Evolutionary conservation across 2,888 invertebrate genomes (phyloP).

Genomic region (Tipula helvola): DNA sequence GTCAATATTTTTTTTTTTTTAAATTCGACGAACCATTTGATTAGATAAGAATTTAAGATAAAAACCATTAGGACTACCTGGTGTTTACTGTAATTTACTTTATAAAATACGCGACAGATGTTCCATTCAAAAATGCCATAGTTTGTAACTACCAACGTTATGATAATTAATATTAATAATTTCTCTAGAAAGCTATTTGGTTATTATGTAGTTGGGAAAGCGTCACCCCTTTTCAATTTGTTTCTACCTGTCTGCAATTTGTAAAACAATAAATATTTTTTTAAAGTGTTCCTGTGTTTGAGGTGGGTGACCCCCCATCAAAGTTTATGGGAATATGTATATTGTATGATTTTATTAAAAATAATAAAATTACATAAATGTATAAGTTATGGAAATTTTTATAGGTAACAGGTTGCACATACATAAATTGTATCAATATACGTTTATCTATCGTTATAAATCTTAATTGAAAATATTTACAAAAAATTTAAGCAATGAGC

Average conservation of each 20-base stretch:
- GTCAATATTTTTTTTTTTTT: background rate
- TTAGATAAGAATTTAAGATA: background rate
- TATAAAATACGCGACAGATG: background rate
- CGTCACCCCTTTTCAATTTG: background rate
- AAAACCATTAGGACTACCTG: background rate
- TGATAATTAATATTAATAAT: background rate
- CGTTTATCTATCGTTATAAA: too few species aligned
- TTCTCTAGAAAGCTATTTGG: background rate
- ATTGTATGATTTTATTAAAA: background rate
- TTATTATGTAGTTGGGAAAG: background rate
- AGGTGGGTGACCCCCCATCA: background rate
- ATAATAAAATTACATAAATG: background rate
- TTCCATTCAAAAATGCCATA: background rate
- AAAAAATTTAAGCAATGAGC: too few species aligned
- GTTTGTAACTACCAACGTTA: background rate
- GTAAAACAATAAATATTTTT: background rate
- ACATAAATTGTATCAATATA: too few species aligned
- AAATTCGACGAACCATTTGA: background rate
- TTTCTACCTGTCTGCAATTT: background rate
- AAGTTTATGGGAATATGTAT: background rate
- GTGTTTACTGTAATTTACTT: background rate
- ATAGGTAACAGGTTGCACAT: background rate
- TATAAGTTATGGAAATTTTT: background rate
- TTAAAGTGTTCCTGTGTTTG: background rate
- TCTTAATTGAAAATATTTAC: too few species aligned